Conservation (phyloP, 2,797 vertebrate species). For the Psittacula echo region DNA sequence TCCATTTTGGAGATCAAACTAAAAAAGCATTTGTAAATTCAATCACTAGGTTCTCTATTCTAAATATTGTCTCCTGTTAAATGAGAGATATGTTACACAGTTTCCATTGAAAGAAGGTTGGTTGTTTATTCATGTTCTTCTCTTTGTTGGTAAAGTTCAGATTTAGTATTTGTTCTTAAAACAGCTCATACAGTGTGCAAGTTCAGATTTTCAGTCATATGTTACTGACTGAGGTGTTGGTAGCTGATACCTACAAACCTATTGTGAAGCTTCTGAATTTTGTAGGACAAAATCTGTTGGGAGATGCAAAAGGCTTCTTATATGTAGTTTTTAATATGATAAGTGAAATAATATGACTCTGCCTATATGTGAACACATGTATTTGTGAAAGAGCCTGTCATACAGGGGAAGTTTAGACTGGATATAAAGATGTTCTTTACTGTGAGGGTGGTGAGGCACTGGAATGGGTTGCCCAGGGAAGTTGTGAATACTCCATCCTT, state of each 20-base stretch:
- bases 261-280: background rate
- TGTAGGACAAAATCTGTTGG: background rate
- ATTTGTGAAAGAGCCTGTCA: background rate
- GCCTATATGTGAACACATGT: background rate
- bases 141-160: background rate
- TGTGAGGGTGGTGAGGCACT: too few relatives aligned
- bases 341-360: background rate
- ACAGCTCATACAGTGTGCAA: background rate
- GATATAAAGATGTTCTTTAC: too few relatives aligned
- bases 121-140: background rate
- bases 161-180: background rate
- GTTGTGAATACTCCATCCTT: too few relatives aligned
- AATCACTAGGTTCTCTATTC: background rate
- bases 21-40: background rate
- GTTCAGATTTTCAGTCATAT: background rate
- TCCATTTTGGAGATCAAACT: background rate
- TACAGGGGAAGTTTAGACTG: too few relatives aligned
- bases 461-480: too few relatives aligned
- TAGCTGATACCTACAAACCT: background rate
- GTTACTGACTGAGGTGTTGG: background rate
- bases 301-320: background rate
- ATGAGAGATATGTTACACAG: background rate
- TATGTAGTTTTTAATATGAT: background rate
- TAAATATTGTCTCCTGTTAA: background rate
- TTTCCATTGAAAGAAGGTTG: background rate